Percentiles rank a stretch among this genome's conserved stretches.
These are phyloP conservation scores for Hydroisotoma schaefferi DNA, from an alignment of 2,888 invertebrate genomes.

Conservation along the genomic window DNA sequence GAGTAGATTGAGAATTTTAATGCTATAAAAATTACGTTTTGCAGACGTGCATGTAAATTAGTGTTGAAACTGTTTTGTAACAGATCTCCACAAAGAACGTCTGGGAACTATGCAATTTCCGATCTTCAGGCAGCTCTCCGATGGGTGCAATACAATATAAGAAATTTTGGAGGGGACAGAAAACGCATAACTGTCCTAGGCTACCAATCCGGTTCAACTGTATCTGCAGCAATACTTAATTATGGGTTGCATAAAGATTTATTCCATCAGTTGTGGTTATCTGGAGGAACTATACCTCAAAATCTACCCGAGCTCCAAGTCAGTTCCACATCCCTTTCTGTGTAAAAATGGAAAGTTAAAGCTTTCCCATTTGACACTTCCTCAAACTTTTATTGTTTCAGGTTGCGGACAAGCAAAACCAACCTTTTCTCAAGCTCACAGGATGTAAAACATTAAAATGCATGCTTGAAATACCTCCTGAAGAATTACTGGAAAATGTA, in stretches of 20 bases:
- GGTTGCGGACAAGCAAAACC: slow-evolving; percentile 35
- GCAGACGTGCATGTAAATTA: too few species aligned
- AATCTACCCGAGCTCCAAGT: not conserved
- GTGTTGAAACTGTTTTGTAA: too few species aligned
- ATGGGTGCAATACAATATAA: slow-evolving; percentile 78
- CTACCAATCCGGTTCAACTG: slow-evolving; percentile 78
- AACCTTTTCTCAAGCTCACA: slow-evolving; percentile 35
- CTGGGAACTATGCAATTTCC: slow-evolving; percentile 81
- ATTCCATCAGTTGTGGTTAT: slow-evolving; percentile 74
- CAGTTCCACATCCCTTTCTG: not conserved
- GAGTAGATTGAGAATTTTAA: too few species aligned
- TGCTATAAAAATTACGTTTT: too few species aligned
- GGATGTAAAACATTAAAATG: slow-evolving; percentile 57
- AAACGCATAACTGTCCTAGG: slow-evolving; percentile 75
- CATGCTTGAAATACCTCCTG: slow-evolving; percentile 53
- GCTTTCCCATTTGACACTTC: not conserved
- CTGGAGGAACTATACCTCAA: slow-evolving; percentile 64
- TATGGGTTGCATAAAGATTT: slow-evolving; percentile 59
- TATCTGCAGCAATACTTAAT: slow-evolving; percentile 71
- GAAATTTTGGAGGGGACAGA: slow-evolving; percentile 72
- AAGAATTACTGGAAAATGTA: slow-evolving; percentile 64
- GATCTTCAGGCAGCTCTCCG: slow-evolving; percentile 72
- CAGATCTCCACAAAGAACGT: slow-evolving; percentile 70
- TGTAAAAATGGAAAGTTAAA: not conserved
- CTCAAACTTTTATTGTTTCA: slow-evolving; percentile 8